Conservation (phyloP, 2,797 vertebrate species). For the Gadopsis bispinosus region DNA sequence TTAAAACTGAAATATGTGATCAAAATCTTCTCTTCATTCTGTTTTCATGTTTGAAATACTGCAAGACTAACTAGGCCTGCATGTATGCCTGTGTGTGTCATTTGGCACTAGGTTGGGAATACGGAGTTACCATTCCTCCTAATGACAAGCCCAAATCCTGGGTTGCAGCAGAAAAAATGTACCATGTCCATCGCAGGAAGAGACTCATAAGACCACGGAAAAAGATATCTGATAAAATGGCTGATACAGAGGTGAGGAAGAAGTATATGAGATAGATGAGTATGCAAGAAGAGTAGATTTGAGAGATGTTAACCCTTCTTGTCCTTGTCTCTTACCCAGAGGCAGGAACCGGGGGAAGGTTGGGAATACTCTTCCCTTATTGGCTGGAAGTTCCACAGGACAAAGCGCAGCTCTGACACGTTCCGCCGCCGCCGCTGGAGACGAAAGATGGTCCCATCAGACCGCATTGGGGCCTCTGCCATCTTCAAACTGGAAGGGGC, state of each 20-base stretch:
- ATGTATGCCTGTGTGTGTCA: conserved; percentile 3
- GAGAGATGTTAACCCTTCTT: background rate
- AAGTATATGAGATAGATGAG: background rate
- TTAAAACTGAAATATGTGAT: background rate
- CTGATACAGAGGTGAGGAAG: conserved; percentile 80
- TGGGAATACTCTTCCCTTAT: conserved; percentile 98
- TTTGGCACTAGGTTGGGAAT: conserved; percentile 93
- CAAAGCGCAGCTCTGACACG: conserved; percentile 91
- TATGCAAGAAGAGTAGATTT: background rate
- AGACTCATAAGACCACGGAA: conserved; percentile 89
- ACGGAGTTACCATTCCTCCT: conserved; percentile 94
- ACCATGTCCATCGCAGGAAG: conserved; percentile 92
- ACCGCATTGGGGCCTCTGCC: conserved; percentile 90
- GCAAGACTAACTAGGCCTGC: background rate
- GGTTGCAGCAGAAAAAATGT: conserved; percentile 98
- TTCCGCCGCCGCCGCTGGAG: conserved; percentile 96
- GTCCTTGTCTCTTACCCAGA: conserved; percentile 60
- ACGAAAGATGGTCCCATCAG: conserved; percentile 93
- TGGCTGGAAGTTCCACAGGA: conserved; percentile 98
- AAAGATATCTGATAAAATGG: conserved; percentile 82
- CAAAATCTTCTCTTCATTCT: background rate
- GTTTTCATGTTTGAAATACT: background rate
- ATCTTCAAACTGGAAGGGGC: conserved; percentile 97
- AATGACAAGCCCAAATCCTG: conserved; percentile 95
- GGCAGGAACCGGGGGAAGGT: conserved; percentile 83